A percentile compares a stretch with the other conserved stretches of the same genome.
Conservation (phyloP, 2,113 vertebrate species). For the Microtus pennsylvanicus region DNA sequence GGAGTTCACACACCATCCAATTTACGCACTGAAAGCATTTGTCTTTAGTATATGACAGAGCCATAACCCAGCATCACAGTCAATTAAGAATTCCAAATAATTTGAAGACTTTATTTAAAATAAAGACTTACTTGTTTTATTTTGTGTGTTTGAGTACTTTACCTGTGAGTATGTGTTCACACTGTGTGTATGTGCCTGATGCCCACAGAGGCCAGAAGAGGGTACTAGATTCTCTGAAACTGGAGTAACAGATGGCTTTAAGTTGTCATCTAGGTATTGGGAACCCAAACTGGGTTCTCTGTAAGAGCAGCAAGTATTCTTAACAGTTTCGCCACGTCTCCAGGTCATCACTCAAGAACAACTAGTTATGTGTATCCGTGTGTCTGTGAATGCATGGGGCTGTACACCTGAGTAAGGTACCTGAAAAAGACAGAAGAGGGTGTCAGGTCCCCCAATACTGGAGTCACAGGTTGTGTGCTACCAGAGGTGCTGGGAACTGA, state of each 20-base stretch:
- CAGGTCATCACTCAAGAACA: background rate
- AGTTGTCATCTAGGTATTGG: background rate
- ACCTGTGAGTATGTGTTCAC: background rate
- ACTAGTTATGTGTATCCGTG: background rate
- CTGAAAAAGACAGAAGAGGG: background rate
- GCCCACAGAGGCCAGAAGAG: background rate
- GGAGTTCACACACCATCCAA: background rate
- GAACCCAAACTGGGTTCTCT: background rate
- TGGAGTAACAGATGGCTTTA: background rate
- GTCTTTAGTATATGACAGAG: background rate
- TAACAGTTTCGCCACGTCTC: background rate
- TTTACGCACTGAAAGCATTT: background rate
- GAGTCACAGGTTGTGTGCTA: background rate
- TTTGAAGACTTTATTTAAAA: background rate
- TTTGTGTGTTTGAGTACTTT: background rate
- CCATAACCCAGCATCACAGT: background rate
- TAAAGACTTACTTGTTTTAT: background rate
- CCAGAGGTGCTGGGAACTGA: background rate
- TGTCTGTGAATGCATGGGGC: background rate
- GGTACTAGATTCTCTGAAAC: background rate
- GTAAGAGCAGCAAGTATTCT: background rate
- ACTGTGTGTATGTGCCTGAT: background rate
- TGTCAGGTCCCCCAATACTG: no score
- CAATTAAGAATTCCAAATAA: background rate
- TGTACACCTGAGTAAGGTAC: background rate